Evolutionary conservation across 23 tunicate species (phyloP).

Genomic region (Ascidia mentula): DNA sequence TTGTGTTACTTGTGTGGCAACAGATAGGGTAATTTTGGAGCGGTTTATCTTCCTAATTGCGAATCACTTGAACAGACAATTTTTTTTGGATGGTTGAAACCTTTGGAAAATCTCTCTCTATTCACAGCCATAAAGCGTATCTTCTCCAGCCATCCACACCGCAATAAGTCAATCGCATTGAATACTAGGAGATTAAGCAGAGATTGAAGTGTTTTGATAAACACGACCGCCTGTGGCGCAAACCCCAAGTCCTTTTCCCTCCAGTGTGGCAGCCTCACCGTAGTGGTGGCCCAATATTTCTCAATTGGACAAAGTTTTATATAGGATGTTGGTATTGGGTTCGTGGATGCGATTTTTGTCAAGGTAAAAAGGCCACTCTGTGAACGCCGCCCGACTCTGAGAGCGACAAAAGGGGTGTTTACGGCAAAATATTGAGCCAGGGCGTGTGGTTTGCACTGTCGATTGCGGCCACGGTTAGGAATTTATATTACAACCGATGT

Average conservation of each 20-base stretch:
- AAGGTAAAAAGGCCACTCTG: background rate
- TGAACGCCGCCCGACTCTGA: background rate
- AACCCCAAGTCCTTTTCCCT: too few species aligned
- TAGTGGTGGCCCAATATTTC: too few species aligned
- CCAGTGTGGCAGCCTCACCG: too few species aligned
- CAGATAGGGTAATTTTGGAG: too few species aligned
- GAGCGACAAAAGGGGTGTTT: too few species aligned
- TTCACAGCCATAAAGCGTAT: background rate
- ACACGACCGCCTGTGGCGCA: background rate
- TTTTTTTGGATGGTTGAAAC: background rate
- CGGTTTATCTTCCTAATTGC: too few species aligned
- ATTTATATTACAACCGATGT: background rate
- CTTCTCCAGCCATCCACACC: background rate
- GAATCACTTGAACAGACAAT: background rate
- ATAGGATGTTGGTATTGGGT: background rate
- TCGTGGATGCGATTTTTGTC: background rate
- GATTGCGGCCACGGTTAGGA: too few species aligned
- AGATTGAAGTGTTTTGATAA: background rate
- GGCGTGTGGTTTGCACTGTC: too few species aligned
- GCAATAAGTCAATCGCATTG: background rate
- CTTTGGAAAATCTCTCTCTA: background rate
- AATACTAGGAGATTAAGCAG: background rate
- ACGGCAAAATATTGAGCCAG: too few species aligned
- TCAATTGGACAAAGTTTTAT: background rate
- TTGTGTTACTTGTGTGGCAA: too few species aligned